A percentile compares a stretch with the other conserved stretches of the same genome.
Conservation (phyloP, 2,113 vertebrate species). For the Dicentrarchus labrax region DNA sequence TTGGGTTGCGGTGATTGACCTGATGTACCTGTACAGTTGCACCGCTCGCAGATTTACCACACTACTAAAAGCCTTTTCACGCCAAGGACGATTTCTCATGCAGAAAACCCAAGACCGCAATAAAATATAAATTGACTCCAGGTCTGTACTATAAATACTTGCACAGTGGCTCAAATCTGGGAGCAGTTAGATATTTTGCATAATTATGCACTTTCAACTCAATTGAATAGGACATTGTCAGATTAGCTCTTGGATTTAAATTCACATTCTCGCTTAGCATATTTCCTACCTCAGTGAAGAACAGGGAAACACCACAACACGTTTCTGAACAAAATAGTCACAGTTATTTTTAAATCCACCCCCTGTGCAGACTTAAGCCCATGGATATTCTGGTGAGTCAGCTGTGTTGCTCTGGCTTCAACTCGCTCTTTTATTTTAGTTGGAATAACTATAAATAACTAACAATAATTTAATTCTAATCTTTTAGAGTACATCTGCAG, state of each 20-base stretch:
- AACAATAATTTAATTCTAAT: background rate
- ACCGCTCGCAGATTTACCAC: background rate
- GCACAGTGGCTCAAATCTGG: constrained; percentile 35
- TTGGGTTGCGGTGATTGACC: constrained; percentile 6
- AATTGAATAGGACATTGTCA: constrained; percentile 40
- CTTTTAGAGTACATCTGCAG: background rate
- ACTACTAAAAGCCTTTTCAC: constrained; percentile 56
- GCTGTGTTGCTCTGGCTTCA: constrained; percentile 29
- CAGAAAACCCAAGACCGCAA: constrained; percentile 51
- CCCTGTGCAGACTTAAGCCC: constrained; percentile 42
- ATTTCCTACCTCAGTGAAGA: constrained; percentile 8
- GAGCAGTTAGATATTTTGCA: constrained; percentile 29
- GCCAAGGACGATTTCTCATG: constrained; percentile 42
- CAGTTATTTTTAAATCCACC: constrained; percentile 62
- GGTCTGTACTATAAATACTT: constrained; percentile 40
- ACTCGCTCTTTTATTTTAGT: constrained; percentile 30
- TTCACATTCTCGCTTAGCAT: constrained; percentile 7
- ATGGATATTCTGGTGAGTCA: constrained; percentile 63
- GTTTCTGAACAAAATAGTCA: constrained; percentile 46
- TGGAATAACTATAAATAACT: constrained; percentile 15
- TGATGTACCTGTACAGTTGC: constrained; percentile 5
- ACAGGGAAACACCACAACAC: constrained; percentile 34
- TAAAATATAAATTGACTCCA: constrained; percentile 40
- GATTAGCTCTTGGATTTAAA: constrained; percentile 28
- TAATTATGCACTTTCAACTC: constrained; percentile 31